Base-by-base conservation (phyloP, 2,888 invertebrate species). In the Pheosia gnoma region DNA sequence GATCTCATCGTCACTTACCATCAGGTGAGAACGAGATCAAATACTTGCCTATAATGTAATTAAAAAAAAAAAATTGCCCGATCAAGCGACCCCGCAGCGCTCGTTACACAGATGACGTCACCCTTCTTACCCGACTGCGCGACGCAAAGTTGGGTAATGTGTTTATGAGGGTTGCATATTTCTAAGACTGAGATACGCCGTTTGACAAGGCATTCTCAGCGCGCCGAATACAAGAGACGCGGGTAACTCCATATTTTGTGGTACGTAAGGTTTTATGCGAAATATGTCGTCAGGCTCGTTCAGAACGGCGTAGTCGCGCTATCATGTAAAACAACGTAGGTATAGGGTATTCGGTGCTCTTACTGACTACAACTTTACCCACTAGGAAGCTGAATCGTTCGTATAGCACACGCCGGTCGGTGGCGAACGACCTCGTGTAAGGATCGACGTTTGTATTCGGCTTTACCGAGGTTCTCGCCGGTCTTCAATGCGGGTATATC, bases 11-110 rank as follows among this genome's bases (percentile, higher is more conserved):
- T n/a, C n/a, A n/a, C n/a, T n/a, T n/a, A n/a, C n/a, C n/a, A n/a
- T n/a, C n/a, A n/a, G n/a, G n/a, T n/a, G n/a, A n/a, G n/a, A n/a
- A n/a, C n/a, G n/a, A n/a, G n/a, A n/a, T n/a, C n/a, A n/a, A n/a
- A n/a, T n/a, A n/a, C n/a, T n/a, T n/a, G n/a, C n/a, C n/a, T n/a
- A n/a, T n/a, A n/a, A n/a, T n/a, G n/a, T n/a, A n/a, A n/a, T n/a
- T n/a, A n/a, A n/a, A n/a, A n/a, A n/a, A n/a, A n/a, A n/a, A n/a
- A n/a, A n/a, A n/a, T n/a, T 25, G 25, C 25, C 25, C 25, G 25
- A 25, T 25, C 96, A 36, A 96, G 96, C 36, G 96, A 96, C 25
- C 96, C 96, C 4, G 95, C 96, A 9, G 96, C 96, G 38, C 95
- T 95, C 45, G 94, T 95, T 11, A 96, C 94, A 25, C 96, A 94